A percentile compares a stretch with the other conserved stretches of the same genome.
Evolutionary conservation across 2,888 invertebrate genomes (phyloP).

Genomic region (Eledone cirrhosa): DNA sequence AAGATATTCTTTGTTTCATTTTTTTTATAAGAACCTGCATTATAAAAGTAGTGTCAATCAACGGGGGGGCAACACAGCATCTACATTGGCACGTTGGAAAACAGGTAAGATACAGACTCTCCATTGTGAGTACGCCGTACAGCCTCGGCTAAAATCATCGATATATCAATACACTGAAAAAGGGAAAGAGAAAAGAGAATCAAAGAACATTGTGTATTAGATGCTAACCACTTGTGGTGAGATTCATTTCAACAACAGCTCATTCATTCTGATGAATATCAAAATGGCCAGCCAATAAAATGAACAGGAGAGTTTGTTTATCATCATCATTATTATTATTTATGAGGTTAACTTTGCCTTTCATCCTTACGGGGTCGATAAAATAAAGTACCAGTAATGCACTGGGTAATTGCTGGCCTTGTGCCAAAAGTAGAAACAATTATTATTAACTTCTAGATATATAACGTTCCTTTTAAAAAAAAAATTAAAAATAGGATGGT

Average conservation of each 20-base stretch:
- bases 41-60: slow-evolving; percentile 24
- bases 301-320: too few species aligned
- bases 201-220: not conserved
- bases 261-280: not conserved
- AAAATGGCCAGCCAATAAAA: too few species aligned
- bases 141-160: slow-evolving; percentile 98
- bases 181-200: slow-evolving; percentile 16
- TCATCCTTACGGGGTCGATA: too few species aligned
- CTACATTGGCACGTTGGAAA: slow-evolving; percentile 86
- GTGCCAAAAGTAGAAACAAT: too few species aligned
- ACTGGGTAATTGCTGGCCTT: too few species aligned
- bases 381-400: too few species aligned
- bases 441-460: too few species aligned
- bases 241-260: not conserved
- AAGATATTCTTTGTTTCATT: slow-evolving; percentile 10
- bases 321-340: not conserved
- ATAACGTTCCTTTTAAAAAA: too few species aligned
- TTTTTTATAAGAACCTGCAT: slow-evolving; percentile 22
- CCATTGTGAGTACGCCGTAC: slow-evolving; percentile 96
- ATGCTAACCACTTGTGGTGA: not conserved
- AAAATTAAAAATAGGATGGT: too few species aligned
- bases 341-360: too few species aligned
- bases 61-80: not conserved
- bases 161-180: slow-evolving; percentile 93
- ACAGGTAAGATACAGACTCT: slow-evolving; percentile 94